Evolutionary conservation across 1,140 invertebrate genomes (phyloP), one percentile per base, ranked within the genome.

Genomic region (Papilio xuthus): DNA sequence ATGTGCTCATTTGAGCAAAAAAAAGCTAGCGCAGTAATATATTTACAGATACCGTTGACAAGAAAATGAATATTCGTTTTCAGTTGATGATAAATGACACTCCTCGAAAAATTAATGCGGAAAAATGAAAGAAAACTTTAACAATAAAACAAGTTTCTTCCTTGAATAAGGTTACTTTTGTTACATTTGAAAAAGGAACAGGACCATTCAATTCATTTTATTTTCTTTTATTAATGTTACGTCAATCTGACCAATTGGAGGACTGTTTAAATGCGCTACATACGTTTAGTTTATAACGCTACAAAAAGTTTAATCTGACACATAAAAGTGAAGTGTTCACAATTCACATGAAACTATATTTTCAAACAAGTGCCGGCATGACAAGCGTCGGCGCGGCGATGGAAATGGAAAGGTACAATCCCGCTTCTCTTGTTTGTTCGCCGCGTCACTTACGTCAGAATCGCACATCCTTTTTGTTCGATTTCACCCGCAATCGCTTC

Each of bases 401-500:
- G 50, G 76, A 78, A 82, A 84, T 81, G 80, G 78, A 77, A 67
- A 73, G 78, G 50, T 77, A 77, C 78, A 69, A 69, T 79, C 78
- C 77, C 78, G 79, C 77, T 82, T 77, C 76, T 67, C 78, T 75
- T 80, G 75, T 84, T 82, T 79, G 80, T 80, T 80, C 82, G 77
- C 56, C 67, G 78, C 71, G 80, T 80, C 81, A 80, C 79, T 82
- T 82, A 77, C 83, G 79, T 86, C 82, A 86, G 82, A 82, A 81
- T 85, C 82, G 77, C 76, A 78, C 70, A 74, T 81, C 70, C 81
- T 84, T 83, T 85, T 85, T 84, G 76, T 82, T 81, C 76, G 72
- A 80, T 80, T 76, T 60, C 63, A 67, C 78, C 79, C 82, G 41
- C 82, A 86, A 82, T 77, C 79, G 71, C 42, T 67, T 77, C 77